Conservation (phyloP, 1,140 invertebrate species). For the Brachionus calyciflorus region DNA sequence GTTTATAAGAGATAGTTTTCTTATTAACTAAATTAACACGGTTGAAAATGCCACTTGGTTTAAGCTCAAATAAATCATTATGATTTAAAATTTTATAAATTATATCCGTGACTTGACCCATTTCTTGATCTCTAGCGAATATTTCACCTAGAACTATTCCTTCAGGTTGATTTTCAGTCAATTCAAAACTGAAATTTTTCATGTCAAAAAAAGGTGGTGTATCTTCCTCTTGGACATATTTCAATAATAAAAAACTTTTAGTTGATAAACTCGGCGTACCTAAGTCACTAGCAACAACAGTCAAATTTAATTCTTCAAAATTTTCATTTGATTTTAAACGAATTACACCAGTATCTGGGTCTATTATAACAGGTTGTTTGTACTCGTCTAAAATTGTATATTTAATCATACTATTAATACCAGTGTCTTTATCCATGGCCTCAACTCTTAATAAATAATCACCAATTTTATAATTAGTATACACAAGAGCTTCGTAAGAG, state of each 20-base stretch:
- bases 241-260: background rate
- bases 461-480: background rate
- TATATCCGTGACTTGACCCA: background rate
- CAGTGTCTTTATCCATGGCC: constrained; percentile 6
- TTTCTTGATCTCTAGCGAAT: background rate
- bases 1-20: background rate
- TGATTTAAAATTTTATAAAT: background rate
- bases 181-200: background rate
- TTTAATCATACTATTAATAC: background rate
- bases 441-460: background rate
- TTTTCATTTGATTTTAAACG: background rate
- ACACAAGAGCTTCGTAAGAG: background rate
- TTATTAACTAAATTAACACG: background rate
- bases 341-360: background rate
- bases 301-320: background rate
- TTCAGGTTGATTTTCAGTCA: background rate
- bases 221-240: background rate
- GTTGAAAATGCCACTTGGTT: background rate
- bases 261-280: background rate
- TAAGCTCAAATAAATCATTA: background rate
- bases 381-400: background rate
- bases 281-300: background rate
- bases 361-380: background rate
- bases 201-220: background rate
- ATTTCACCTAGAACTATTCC: background rate